Percentiles rank a stretch among this genome's conserved stretches.
Conservation (phyloP, 2,797 vertebrate genomes). For the Amazonetta brasiliensis region DNA sequence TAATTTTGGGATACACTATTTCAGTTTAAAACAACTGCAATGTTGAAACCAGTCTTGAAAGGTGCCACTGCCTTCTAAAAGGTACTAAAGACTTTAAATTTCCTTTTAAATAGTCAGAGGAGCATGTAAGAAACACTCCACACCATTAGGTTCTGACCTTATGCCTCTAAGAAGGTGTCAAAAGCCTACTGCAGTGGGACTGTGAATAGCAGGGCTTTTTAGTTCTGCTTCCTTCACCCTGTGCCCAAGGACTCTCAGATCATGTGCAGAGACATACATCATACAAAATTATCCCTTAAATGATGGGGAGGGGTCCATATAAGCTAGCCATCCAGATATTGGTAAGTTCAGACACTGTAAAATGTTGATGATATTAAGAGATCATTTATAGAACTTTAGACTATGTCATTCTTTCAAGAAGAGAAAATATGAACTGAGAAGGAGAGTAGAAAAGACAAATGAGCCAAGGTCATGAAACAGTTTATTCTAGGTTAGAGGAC, state of each 20-base stretch:
- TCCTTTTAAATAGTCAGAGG: background rate
- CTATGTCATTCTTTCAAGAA: background rate
- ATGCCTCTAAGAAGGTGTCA: background rate
- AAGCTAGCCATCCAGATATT: background rate
- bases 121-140: background rate
- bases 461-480: constrained; percentile 10
- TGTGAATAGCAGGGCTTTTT: background rate
- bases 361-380: background rate
- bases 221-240: background rate
- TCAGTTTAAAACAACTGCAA: background rate
- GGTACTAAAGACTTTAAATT: background rate
- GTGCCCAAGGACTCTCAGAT: background rate
- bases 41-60: background rate
- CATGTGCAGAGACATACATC: fast-evolving
- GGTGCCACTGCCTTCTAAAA: background rate
- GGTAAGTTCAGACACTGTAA: background rate
- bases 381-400: background rate
- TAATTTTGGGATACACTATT: background rate
- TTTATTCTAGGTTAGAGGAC: background rate
- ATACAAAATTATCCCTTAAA: background rate
- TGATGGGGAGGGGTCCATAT: background rate
- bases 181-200: background rate
- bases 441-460: constrained; percentile 8
- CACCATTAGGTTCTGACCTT: background rate
- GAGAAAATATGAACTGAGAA: background rate